Evolutionary conservation across 2,113 vertebrate species (phyloP).

Genomic region (Psittacula cyanocephala): DNA sequence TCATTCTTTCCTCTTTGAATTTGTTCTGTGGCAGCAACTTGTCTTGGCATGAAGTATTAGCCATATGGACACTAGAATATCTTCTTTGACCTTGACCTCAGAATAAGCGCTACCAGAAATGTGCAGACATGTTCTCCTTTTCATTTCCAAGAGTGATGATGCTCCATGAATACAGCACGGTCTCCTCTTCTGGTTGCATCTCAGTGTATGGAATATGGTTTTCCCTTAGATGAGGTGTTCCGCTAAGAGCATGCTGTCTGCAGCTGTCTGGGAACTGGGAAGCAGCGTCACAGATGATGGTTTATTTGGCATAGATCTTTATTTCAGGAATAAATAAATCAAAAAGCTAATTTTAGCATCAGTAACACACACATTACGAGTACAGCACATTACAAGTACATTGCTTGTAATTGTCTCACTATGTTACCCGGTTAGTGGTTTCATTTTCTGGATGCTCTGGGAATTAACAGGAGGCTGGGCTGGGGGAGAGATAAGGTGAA

Average conservation of each 20-base stretch:
- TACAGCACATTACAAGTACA: not conserved
- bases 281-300: not conserved
- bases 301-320: not conserved
- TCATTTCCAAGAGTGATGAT: conserved; percentile 4
- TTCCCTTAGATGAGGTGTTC: not conserved
- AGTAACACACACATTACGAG: not conserved
- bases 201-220: not conserved
- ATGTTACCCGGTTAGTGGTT: not conserved
- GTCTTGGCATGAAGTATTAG: conserved; percentile 49
- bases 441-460: not conserved
- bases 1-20: conserved; percentile 32
- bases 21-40: conserved; percentile 41
- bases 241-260: not conserved
- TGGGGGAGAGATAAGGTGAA: not conserved
- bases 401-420: not conserved
- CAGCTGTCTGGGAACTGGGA: not conserved
- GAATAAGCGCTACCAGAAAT: not conserved
- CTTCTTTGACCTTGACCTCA: conserved; percentile 64
- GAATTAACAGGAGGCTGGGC: not conserved
- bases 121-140: not conserved
- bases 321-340: not conserved
- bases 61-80: conserved; percentile 51
- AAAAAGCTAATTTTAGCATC: not conserved
- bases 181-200: not conserved
- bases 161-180: not conserved